phyloP scores from a whole-genome alignment of 2,113 vertebrate species.

The Platycercus adscitus region DNA sequence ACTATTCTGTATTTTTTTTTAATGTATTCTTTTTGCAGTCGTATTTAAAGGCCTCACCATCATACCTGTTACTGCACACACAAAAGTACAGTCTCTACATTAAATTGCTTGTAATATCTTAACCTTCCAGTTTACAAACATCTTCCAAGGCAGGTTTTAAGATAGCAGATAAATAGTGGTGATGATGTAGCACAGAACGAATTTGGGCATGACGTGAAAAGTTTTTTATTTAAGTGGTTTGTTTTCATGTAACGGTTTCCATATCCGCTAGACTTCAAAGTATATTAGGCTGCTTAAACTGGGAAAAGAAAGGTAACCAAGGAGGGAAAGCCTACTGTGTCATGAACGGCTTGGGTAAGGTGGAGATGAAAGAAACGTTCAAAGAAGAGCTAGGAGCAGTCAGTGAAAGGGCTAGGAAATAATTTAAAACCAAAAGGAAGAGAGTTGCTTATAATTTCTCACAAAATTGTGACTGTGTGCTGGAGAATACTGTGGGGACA shows the following conservation, averaged over 20 bases:
- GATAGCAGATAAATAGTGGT: neutral
- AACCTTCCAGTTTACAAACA: neutral
- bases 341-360: neutral
- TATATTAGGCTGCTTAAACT: neutral
- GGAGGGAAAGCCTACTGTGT: neutral
- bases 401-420: accelerated
- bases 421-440: neutral
- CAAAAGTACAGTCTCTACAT: neutral
- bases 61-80: neutral
- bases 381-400: neutral
- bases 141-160: neutral
- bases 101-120: neutral
- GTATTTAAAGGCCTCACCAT: neutral
- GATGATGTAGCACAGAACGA: neutral
- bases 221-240: neutral
- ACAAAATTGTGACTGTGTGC: neutral
- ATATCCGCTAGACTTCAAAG: neutral
- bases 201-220: neutral
- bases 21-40: neutral
- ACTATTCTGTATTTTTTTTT: neutral
- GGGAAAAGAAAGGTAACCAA: neutral
- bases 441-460: neutral
- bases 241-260: neutral
- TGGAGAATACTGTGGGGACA: neutral
- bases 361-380: neutral